Evolutionary conservation across 2,888 invertebrate species (phyloP).

Genomic region (Eupithecia abbreviata): DNA sequence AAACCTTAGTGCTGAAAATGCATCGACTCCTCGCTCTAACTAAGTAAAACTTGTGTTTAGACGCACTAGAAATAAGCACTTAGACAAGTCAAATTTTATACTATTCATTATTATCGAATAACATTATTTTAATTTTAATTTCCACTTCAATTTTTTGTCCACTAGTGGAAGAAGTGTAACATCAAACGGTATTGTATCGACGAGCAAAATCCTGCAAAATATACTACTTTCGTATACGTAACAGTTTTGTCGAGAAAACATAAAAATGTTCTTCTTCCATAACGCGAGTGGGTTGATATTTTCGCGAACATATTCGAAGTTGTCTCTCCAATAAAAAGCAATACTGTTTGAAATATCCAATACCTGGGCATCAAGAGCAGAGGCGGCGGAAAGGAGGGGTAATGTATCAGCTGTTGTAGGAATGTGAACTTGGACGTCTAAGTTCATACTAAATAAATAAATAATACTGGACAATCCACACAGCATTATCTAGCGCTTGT

Average conservation of each 20-base stretch:
- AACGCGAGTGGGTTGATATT: not conserved
- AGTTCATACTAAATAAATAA: not conserved
- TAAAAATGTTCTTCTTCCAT: not conserved
- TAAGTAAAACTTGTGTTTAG: too few relatives aligned
- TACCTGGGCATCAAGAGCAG: constrained; percentile 5
- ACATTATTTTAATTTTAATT: too few relatives aligned
- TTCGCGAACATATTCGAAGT: not conserved
- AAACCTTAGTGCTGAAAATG: too few relatives aligned
- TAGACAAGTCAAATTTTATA: too few relatives aligned
- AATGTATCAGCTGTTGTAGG: not conserved
- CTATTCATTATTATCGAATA: too few relatives aligned
- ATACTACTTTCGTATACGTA: not conserved
- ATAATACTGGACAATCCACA: too few relatives aligned
- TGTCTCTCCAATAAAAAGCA: constrained; percentile 32
- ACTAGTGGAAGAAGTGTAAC: too few relatives aligned
- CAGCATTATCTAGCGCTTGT: too few relatives aligned
- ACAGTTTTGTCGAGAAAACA: not conserved
- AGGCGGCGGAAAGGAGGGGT: not conserved
- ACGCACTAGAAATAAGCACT: too few relatives aligned
- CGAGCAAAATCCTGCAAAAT: not conserved
- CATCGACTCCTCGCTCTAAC: too few relatives aligned
- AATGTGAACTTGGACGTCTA: not conserved
- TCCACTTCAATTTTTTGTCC: too few relatives aligned
- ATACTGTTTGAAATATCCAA: constrained; percentile 30
- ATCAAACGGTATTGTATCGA: too few relatives aligned